phyloP scores from a whole-genome alignment of 1,140 invertebrate genomes.

The Procambarus clarkii region DNA sequence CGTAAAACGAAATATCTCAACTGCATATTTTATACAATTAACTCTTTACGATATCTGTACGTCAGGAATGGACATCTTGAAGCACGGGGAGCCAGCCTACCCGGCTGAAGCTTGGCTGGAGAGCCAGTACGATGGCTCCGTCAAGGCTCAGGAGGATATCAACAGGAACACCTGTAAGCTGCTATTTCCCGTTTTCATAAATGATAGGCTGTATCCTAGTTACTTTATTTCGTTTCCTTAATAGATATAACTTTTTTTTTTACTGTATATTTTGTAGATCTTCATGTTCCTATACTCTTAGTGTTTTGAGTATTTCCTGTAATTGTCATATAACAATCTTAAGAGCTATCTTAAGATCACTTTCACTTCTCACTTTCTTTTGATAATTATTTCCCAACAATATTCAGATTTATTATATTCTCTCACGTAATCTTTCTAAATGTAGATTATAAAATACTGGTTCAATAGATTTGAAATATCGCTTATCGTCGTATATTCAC shows the following conservation, averaged over 20 bases:
- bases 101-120: constrained; percentile 75
- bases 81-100: constrained; percentile 79
- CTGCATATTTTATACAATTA: too few relatives aligned
- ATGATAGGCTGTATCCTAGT: too few relatives aligned
- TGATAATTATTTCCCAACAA: not conserved
- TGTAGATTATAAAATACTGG: not conserved
- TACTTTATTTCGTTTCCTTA: not conserved
- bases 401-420: not conserved
- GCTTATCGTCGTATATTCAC: too few relatives aligned
- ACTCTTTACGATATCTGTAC: not conserved
- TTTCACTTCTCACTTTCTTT: not conserved
- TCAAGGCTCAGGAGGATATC: not conserved
- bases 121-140: constrained; percentile 63
- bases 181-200: too few relatives aligned
- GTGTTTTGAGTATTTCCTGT: not conserved
- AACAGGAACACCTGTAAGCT: constrained; percentile 10
- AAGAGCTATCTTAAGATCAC: too few relatives aligned
- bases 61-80: constrained; percentile 78
- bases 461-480: not conserved
- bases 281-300: too few relatives aligned
- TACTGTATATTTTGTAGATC: not conserved
- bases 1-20: too few relatives aligned
- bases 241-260: not conserved
- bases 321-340: not conserved
- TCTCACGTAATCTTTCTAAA: not conserved